A percentile compares a stretch with the other conserved stretches of the same genome.
Evolutionary conservation across 2,113 vertebrate genomes (phyloP).

Genomic region (Synchiropus splendidus): DNA sequence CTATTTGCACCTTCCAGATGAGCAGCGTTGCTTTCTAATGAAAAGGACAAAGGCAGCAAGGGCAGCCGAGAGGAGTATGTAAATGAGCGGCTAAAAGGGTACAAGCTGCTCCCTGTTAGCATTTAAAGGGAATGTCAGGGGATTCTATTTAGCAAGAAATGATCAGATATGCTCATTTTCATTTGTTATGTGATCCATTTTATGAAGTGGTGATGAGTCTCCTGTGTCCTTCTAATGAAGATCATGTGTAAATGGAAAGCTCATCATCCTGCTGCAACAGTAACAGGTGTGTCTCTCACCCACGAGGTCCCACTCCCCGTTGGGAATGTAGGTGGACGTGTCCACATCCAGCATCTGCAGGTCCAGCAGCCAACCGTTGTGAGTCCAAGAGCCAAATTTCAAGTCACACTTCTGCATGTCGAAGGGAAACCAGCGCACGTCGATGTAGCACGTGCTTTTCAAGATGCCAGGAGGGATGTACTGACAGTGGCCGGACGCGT

Average conservation of each 20-base stretch:
- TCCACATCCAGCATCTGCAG: conserved; percentile 81
- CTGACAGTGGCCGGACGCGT: conserved; percentile 77
- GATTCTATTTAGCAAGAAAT: too few species aligned
- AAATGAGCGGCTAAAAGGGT: too few species aligned
- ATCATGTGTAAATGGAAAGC: too few species aligned
- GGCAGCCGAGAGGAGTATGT: too few species aligned
- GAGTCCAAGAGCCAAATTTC: conserved; percentile 84
- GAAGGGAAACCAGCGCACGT: conserved; percentile 82
- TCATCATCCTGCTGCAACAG: background rate
- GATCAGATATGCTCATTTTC: background rate
- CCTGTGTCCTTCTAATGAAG: too few species aligned
- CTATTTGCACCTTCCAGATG: too few species aligned
- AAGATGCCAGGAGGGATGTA: conserved; percentile 86
- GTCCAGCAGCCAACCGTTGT: conserved; percentile 81
- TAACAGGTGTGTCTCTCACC: conserved; percentile 54
- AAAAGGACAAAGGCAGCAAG: too few species aligned
- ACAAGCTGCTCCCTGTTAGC: too few species aligned
- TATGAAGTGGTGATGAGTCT: too few species aligned
- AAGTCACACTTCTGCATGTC: conserved; percentile 80
- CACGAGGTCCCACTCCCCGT: conserved; percentile 84
- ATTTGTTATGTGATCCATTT: too few species aligned
- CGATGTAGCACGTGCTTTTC: conserved; percentile 76
- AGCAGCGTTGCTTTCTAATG: too few species aligned
- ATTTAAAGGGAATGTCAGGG: too few species aligned
- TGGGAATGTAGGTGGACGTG: conserved; percentile 78